Conservation (phyloP, 2,888 invertebrate species). For the Trissolcus japonicus region DNA sequence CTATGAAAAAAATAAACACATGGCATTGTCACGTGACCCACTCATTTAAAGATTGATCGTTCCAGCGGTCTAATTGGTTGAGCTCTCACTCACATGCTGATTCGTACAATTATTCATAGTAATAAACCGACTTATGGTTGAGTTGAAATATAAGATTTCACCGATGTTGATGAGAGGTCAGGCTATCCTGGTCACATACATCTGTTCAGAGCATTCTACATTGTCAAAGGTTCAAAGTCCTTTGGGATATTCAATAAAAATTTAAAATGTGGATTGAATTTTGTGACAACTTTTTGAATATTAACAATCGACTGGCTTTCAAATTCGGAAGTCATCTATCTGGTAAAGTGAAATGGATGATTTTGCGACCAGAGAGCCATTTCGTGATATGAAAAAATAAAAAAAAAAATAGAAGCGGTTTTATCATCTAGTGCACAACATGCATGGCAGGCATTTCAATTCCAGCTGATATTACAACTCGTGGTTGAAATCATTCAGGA, state of each 20-base stretch:
- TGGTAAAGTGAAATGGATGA: too few relatives aligned
- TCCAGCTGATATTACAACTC: constrained; percentile 27
- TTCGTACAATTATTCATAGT: too few relatives aligned
- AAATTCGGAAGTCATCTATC: neutral
- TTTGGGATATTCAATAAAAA: constrained; percentile 1
- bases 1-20: too few relatives aligned
- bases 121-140: too few relatives aligned
- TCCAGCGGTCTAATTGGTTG: too few relatives aligned
- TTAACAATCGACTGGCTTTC: neutral
- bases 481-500: constrained; percentile 23
- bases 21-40: too few relatives aligned
- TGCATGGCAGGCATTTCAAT: constrained; percentile 33
- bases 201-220: constrained; percentile 9
- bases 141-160: too few relatives aligned
- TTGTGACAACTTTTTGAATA: neutral
- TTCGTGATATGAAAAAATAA: too few relatives aligned
- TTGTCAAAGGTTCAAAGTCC: constrained; percentile 1
- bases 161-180: constrained; percentile 5
- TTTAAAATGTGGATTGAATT: constrained; percentile 1
- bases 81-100: too few relatives aligned
- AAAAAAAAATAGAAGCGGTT: too few relatives aligned
- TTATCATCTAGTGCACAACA: neutral
- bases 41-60: too few relatives aligned
- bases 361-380: too few relatives aligned
- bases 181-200: constrained; percentile 7